Conservation (phyloP, 2,113 vertebrate species). For the Xenus cinereus region DNA sequence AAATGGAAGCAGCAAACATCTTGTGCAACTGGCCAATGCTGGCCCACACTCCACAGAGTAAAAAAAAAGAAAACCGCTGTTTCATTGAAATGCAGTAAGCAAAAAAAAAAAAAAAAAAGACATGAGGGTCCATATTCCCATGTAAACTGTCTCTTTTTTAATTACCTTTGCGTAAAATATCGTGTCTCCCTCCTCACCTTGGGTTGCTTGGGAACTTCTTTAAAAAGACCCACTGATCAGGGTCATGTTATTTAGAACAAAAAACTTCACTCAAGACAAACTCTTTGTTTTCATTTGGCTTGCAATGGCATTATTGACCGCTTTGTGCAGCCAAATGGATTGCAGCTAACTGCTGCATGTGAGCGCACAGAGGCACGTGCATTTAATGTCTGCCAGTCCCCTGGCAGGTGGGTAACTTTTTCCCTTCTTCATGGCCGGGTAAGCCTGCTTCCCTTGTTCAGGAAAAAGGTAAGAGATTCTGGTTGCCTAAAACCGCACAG, state of each 20-base stretch:
- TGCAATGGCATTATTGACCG: background rate
- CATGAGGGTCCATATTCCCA: background rate
- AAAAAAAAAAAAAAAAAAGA: background rate
- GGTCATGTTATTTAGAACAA: background rate
- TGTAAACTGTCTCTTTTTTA: background rate
- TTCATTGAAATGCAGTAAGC: background rate
- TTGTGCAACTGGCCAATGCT: background rate
- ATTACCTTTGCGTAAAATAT: background rate
- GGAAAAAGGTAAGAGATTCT: background rate
- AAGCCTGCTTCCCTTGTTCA: background rate
- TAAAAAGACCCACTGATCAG: background rate
- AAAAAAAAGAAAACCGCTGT: background rate
- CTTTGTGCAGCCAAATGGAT: background rate
- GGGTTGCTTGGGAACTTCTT: background rate
- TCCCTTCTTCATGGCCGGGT: background rate
- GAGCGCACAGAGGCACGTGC: background rate
- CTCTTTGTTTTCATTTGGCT: background rate
- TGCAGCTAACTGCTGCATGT: background rate
- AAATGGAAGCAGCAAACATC: background rate
- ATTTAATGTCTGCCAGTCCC: background rate
- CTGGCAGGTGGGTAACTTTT: background rate
- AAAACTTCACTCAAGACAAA: background rate
- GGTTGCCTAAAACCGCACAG: background rate
- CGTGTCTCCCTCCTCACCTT: accelerated
- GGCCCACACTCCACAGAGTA: background rate